Base-by-base conservation (phyloP, 2,113 vertebrate genomes). In the Hemibagrus wyckioides region DNA sequence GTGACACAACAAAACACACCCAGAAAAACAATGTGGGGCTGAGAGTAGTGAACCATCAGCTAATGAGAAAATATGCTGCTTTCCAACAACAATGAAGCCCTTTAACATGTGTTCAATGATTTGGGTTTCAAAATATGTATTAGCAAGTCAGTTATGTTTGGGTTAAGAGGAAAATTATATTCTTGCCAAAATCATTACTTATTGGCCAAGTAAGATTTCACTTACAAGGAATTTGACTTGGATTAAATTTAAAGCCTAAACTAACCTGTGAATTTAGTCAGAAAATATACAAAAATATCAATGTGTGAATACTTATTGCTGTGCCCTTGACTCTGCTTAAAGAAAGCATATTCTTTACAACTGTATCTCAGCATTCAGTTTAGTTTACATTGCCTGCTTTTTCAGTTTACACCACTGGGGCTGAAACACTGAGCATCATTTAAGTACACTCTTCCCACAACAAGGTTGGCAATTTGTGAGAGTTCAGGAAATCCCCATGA, bases 401-500 rank as follows among this genome's bases (percentile, higher is more conserved):
- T 39, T 28, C 25, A 9, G 19, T 7, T 21, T 36, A 25, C 33
- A 73, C n/a, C 48, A 57, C 33, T 73, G 33, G n/a, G n/a, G 33
- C 48, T 54, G 21, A 85, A 30, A 59, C 2, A 3, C 6, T 61
- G 11, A 56, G 36, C 56, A 57, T 63, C 9, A 77, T 36, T 65
- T 50, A 36, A 48, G 77, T 19, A 30, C 67, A 44, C 17, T 44
- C 1, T 56, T 71, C 39, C 19, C 56, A 85, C 65, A 69, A 81
- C 48, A 59, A 80, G 17, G 19, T 65, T 57, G n/a, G 79, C 33
- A 56, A 48, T 44, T 52, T 83, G 61, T 52, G 52, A 23, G 6
- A 82, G n/a, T 61, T 48, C 28, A 85, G 84, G 84, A 57, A 85
- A 85, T 85, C 75, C 85, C 44, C 75, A 50, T 85, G 84, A 65